phyloP scores from a whole-genome alignment of 2,888 invertebrate species.

The Oegoconia quadripuncta region DNA sequence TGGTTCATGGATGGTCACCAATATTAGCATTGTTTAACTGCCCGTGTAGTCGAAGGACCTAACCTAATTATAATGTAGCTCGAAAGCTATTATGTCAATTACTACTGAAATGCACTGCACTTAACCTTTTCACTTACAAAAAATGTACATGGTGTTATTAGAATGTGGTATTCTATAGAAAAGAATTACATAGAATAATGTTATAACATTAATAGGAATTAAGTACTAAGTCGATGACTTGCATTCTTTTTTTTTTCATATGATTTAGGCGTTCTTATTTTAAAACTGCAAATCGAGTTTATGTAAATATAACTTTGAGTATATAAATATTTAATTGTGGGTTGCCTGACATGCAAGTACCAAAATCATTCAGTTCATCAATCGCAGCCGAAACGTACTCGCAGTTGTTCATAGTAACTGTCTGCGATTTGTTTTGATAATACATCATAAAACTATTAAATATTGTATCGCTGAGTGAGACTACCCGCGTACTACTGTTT shows the following conservation, averaged over 20 bases:
- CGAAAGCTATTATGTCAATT: conserved; percentile 39
- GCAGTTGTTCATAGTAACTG: conserved; percentile 66
- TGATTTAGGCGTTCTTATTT: too few species aligned
- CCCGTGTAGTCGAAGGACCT: conserved; percentile 26
- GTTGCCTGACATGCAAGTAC: too few species aligned
- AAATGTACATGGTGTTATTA: not conserved
- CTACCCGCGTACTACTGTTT: conserved; percentile 69
- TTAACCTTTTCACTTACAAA: conserved; percentile 10
- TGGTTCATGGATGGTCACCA: conserved; percentile 18
- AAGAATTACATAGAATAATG: too few species aligned
- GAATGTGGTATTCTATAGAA: not conserved
- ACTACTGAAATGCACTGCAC: conserved; percentile 32
- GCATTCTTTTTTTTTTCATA: too few species aligned
- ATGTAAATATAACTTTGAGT: too few species aligned
- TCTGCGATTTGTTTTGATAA: conserved; percentile 78
- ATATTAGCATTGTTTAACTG: conserved; percentile 30
- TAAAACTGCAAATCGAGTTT: too few species aligned
- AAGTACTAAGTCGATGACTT: too few species aligned
- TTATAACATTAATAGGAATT: too few species aligned
- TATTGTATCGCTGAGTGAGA: conserved; percentile 79
- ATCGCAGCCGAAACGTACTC: conserved; percentile 66
- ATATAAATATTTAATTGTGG: too few species aligned
- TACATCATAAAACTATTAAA: conserved; percentile 81
- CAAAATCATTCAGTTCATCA: conserved; percentile 46
- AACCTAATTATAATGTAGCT: conserved; percentile 38